Conservation (phyloP, 1,140 invertebrate species). For the Eufriesea mexicana region DNA sequence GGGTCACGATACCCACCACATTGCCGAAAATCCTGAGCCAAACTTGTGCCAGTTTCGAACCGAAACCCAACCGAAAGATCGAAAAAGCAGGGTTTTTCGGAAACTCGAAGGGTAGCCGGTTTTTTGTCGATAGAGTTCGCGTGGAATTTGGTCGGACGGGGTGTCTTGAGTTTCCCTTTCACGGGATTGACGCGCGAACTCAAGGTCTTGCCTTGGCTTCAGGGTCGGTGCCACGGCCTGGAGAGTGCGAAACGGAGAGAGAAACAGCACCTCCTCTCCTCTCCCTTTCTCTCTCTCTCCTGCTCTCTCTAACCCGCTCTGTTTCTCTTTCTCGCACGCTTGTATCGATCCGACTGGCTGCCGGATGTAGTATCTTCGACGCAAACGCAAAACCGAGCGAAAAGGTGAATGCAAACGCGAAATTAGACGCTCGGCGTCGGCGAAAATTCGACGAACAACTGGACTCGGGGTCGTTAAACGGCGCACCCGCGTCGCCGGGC, state of each 20-base stretch:
- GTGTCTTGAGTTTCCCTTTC: constrained; percentile 67
- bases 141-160: constrained; percentile 44
- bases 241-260: constrained; percentile 23
- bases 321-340: constrained; percentile 47
- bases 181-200: constrained; percentile 58
- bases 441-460: constrained; percentile 11
- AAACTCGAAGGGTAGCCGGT: neutral
- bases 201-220: constrained; percentile 70
- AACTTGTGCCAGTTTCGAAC: too few species aligned
- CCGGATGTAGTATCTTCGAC: constrained; percentile 70
- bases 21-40: too few species aligned
- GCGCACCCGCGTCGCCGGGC: neutral
- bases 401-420: constrained; percentile 61
- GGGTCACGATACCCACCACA: too few species aligned
- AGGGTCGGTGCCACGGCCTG: constrained; percentile 64
- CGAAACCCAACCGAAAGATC: too few species aligned
- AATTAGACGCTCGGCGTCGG: constrained; percentile 54
- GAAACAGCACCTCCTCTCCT: neutral
- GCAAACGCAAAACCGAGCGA: constrained; percentile 59
- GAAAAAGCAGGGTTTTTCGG: too few species aligned
- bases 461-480: neutral
- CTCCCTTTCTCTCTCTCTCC: neutral
- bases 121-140: constrained; percentile 17
- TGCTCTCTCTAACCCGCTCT: neutral
- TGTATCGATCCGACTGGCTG: constrained; percentile 65